Percentiles rank a stretch among this genome's conserved stretches.
phyloP scores from a whole-genome alignment of 2,113 vertebrate genomes.

The Gallinago jamesoni region DNA sequence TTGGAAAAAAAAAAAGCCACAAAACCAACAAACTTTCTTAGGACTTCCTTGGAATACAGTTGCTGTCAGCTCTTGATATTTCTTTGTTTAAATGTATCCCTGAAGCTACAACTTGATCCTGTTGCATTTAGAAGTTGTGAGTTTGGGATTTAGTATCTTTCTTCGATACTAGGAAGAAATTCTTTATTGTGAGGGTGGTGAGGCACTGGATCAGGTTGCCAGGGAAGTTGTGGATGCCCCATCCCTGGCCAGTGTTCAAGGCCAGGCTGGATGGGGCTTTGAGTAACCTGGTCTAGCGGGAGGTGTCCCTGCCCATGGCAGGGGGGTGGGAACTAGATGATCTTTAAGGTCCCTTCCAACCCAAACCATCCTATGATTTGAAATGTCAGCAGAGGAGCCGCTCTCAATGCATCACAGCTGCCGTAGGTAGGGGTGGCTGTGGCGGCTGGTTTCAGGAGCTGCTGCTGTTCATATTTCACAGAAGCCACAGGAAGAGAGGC shows the following conservation, averaged over 20 bases:
- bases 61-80: slow-evolving; percentile 5
- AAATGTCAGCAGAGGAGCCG: not conserved
- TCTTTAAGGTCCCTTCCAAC: too few species aligned
- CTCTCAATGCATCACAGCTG: not conserved
- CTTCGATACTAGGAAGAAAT: too few species aligned
- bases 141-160: not conserved
- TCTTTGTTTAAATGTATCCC: not conserved
- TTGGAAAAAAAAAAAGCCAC: not conserved
- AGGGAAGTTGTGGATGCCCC: too few species aligned
- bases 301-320: too few species aligned
- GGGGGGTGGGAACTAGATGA: too few species aligned
- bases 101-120: slow-evolving; percentile 7
- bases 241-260: too few species aligned
- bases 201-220: too few species aligned
- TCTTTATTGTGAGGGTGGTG: too few species aligned
- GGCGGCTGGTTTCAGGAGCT: not conserved
- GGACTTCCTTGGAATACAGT: not conserved
- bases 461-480: slow-evolving; percentile 24
- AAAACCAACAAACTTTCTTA: not conserved
- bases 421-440: not conserved
- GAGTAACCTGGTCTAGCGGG: too few species aligned
- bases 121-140: not conserved
- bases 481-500: not conserved
- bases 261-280: too few species aligned
- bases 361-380: not conserved